Base-by-base conservation (phyloP, 2,888 invertebrate species). In the Drosophila seclusa region DNA sequence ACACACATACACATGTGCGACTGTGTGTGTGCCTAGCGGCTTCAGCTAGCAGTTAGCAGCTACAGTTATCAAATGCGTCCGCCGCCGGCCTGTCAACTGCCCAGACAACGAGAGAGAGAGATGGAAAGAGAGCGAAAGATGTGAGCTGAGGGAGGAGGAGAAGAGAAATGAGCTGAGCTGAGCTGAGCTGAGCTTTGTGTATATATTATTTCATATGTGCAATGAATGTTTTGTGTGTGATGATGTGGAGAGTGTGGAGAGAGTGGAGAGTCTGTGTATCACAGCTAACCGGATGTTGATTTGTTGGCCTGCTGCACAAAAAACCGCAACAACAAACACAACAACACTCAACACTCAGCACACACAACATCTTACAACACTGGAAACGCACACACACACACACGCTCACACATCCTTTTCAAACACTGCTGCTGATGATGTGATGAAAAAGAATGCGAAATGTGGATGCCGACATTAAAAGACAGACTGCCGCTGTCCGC, bases 31-130 rank as follows among this genome's bases (percentile, higher is more conserved):
- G 32, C 38, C 49, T 57, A 52, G 74, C 68, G 60, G 68, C 74
- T 60, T 68, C 36, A 63, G 78, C 78, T 68, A 76, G 64, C 80
- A 68, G 74, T 82, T 73, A 83, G 71, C 73, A 87, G 78, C 80
- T 87, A 86, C 86, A 85, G 76, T 78, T 83, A 84, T 83, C 86
- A 87, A 85, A 78, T 84, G 83, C 83, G 78, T 64, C 66, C 58
- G 82, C 77, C 70, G 73, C 73, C 78, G 77, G 77, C 64, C 82
- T 80, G 87, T 84, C 85, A 82, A 73, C 82, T 64, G 74, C 67
- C 68, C 83, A 81, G 68, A 79, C 81, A 60, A 36, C 36, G 58
- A 32, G 45, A 57, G 31, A 21, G 54, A 50, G 34, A 48, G 13
- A 36, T 11, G 10, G 29, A 53, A 24, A 53, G 42, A 55, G 45